Evolutionary conservation across 2,888 invertebrate species (phyloP).

Genomic region (Andricus quercusramuli): DNA sequence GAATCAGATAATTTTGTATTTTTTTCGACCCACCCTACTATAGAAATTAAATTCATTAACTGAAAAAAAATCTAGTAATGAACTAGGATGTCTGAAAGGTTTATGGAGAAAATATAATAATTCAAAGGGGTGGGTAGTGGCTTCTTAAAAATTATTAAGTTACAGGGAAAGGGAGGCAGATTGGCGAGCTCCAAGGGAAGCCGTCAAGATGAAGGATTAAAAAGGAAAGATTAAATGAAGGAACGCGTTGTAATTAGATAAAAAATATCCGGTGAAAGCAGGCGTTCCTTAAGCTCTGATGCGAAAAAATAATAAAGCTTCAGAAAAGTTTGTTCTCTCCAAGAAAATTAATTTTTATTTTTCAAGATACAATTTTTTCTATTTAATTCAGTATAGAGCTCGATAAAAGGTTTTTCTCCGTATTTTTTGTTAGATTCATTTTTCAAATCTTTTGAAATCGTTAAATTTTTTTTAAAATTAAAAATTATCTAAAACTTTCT

Average conservation of each 20-base stretch:
- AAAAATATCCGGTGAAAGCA: conserved; percentile 18
- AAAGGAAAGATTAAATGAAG: conserved; percentile 32
- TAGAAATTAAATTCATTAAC: too few species aligned
- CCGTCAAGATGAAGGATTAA: conserved; percentile 35
- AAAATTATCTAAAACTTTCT: too few species aligned
- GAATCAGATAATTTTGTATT: too few species aligned
- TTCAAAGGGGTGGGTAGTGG: conserved; percentile 3
- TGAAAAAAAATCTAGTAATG: too few species aligned
- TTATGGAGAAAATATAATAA: conserved; percentile 20
- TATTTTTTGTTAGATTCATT: too few species aligned
- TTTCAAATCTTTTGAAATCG: too few species aligned
- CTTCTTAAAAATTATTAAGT: conserved; percentile 33
- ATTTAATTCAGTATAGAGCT: too few species aligned
- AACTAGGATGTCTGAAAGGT: not conserved
- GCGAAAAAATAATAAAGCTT: not conserved
- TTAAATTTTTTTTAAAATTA: too few species aligned
- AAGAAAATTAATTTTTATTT: conserved; percentile 3
- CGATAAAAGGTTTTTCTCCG: not conserved
- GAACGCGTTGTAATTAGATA: conserved; percentile 26
- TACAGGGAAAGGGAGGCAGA: conserved; percentile 24
- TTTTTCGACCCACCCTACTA: too few species aligned
- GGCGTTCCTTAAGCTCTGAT: not conserved
- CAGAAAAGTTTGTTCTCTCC: not conserved
- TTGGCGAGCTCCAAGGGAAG: conserved; percentile 32
- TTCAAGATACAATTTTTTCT: conserved; percentile 5